Conservation (phyloP, 2,888 invertebrate genomes). For the Phyto melanocephala region DNA sequence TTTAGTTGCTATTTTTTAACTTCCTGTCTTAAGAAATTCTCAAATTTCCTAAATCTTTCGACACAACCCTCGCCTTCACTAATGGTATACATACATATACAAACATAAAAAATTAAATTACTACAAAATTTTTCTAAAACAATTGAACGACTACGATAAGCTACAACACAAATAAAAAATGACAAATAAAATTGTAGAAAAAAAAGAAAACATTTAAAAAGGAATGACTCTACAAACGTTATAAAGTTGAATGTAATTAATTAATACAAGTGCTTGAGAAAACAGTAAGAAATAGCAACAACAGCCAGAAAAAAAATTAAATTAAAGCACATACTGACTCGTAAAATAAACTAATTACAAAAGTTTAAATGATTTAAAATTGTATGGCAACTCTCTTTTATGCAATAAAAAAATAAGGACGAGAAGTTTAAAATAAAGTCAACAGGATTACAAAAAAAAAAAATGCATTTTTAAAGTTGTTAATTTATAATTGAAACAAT, state of each 20-base stretch:
- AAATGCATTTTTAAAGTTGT: too few species aligned
- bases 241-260: conserved; percentile 59
- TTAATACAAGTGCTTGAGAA: conserved; percentile 46
- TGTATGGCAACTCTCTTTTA: conserved; percentile 21
- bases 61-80: not conserved
- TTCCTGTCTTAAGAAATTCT: too few species aligned
- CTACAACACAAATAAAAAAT: conserved; percentile 27
- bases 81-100: conserved; percentile 33
- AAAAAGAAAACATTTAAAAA: conserved; percentile 18
- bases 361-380: conserved; percentile 38
- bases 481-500: too few species aligned
- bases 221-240: conserved; percentile 40
- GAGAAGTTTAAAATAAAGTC: not conserved
- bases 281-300: not conserved
- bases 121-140: conserved; percentile 42
- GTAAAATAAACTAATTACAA: conserved; percentile 28
- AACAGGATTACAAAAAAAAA: not conserved
- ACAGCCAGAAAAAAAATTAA: not conserved
- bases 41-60: not conserved
- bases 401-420: not conserved
- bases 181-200: not conserved
- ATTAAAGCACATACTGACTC: not conserved
- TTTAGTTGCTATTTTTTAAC: too few species aligned
- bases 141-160: conserved; percentile 53
- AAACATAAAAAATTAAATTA: conserved; percentile 47